Evolutionary conservation across 2,888 invertebrate species (phyloP).

Genomic region (Lasioglossum marginatum): DNA sequence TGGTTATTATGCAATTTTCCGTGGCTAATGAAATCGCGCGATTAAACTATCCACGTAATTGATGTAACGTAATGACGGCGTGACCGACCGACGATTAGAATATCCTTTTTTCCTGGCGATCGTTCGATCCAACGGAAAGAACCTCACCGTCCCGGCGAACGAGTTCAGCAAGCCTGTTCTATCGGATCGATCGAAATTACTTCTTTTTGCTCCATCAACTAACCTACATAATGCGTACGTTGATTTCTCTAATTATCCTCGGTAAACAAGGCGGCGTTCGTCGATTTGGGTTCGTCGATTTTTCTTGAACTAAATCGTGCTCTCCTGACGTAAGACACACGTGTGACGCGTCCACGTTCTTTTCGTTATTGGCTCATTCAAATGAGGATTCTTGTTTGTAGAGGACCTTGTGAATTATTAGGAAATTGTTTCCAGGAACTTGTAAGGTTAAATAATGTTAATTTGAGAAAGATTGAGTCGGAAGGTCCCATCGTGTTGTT

Average conservation of each 20-base stretch:
- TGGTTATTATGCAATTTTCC: conserved; percentile 33
- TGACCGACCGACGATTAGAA: not conserved
- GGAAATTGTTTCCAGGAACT: not conserved
- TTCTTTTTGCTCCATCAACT: not conserved
- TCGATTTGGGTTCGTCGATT: not conserved
- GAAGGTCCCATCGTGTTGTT: too few relatives aligned
- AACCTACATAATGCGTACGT: not conserved
- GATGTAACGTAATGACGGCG: conserved; percentile 5
- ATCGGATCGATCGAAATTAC: not conserved
- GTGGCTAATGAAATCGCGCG: conserved; percentile 10
- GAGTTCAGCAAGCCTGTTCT: not conserved
- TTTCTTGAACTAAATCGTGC: not conserved
- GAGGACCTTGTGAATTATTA: not conserved
- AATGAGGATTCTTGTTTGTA: not conserved
- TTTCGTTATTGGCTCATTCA: not conserved
- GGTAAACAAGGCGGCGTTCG: not conserved
- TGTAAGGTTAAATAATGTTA: too few relatives aligned
- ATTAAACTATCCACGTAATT: conserved; percentile 19
- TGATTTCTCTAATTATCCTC: not conserved
- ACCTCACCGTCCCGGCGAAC: not conserved
- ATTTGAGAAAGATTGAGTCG: too few relatives aligned
- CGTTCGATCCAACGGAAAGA: not conserved
- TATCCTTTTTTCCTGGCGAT: not conserved
- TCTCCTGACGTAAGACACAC: not conserved
- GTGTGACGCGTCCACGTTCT: not conserved